A percentile compares a stretch with the other conserved stretches of the same genome.
phyloP scores from a whole-genome alignment of 1,140 invertebrate species.

The Dufourea novaeangliae region DNA sequence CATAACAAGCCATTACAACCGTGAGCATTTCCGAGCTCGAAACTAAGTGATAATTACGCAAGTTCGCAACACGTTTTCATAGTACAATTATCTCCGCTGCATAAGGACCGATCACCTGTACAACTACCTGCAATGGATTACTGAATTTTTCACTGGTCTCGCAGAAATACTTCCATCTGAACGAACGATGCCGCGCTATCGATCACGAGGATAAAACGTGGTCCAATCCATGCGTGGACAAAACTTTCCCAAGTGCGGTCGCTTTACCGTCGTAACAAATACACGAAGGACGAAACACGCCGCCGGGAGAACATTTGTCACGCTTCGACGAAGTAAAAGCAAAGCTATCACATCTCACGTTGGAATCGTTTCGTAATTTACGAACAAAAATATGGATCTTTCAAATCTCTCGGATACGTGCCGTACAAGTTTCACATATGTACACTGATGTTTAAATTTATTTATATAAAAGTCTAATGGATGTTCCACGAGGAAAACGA shows the following conservation, averaged over 20 bases:
- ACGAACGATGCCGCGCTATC: constrained; percentile 11
- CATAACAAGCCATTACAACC: neutral
- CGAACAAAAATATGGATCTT: neutral
- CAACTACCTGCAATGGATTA: constrained; percentile 26
- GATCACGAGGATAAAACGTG: constrained; percentile 40
- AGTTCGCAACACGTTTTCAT: neutral
- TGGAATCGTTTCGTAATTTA: neutral
- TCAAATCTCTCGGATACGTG: neutral
- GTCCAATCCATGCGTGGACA: constrained; percentile 6
- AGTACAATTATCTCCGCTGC: constrained; percentile 5
- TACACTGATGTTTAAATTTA: too few species aligned
- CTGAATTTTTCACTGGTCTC: constrained; percentile 8
- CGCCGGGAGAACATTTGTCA: neutral
- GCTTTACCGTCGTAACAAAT: neutral
- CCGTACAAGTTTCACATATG: neutral
- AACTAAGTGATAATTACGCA: neutral
- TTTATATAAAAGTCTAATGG: neutral
- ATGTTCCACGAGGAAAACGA: neutral
- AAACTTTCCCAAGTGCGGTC: neutral
- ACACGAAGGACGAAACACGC: neutral
- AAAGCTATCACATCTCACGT: neutral
- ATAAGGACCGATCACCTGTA: constrained; percentile 14
- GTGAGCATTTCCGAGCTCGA: neutral
- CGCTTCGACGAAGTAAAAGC: neutral
- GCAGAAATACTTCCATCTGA: constrained; percentile 19